Evolutionary conservation across 2,113 vertebrate species (phyloP), one percentile per base, ranked within the genome.

Genomic region (Dendropsophus ebraccatus): DNA sequence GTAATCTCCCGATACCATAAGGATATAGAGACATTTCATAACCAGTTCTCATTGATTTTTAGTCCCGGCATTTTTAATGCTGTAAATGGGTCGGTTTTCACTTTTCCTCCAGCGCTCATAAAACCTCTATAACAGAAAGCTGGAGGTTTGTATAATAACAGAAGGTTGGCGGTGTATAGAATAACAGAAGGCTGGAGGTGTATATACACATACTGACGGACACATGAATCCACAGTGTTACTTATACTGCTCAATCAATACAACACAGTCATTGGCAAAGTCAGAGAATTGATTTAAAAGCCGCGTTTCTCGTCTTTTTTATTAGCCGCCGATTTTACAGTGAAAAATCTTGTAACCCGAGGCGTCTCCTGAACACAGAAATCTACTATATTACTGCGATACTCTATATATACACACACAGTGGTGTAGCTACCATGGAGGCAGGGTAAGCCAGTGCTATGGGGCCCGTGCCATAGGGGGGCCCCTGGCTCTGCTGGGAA

Each of bases 271-370:
- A 82, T 67, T 82, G 80, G 62, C 80, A 82, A 82, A 82, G 80
- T 82, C 69, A 67, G 52, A 82, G 69, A 49, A 82, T 82, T 82
- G 60, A 50, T 82, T 82, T 82, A 82, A 69, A 81, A 82, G 50
- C 35, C 19, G 25, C 70, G 47, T 70, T 69, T 69, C 62, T 69
- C 28, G n/a, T 50, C 80, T 35, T 82, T n/a, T 82, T 82, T 82
- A 70, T 82, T 50, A 45, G 25, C 60, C 47, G 50, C 62, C n/a
- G 50, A 50, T 69, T 70, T 82, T 82, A 82, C 30, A 23, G 45
- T 67, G 62, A 69, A 82, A 82, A 62, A 70, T 28, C 45, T 70
- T 81, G 41, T 81, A 50, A 52, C 62, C 81, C 30, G 37, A 83
- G 32, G 32, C 67, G 73, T 83, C 49, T 73, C 67, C 67, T 72